phyloP scores from a whole-genome alignment of 2,113 vertebrate genomes.

The Rana temporaria region DNA sequence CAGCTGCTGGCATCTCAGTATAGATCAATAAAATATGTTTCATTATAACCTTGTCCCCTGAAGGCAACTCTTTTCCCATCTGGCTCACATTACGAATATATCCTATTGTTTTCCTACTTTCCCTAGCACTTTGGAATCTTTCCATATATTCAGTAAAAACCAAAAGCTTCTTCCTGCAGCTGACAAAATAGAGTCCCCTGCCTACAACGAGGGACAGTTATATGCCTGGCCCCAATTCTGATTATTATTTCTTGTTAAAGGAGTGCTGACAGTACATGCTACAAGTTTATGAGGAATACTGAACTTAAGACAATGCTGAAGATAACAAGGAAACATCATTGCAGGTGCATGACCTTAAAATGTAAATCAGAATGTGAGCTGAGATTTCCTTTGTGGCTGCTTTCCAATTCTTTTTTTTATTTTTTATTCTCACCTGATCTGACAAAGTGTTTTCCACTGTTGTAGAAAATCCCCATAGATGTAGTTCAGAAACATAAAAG shows the following conservation, averaged over 20 bases:
- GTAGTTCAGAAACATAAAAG: neutral
- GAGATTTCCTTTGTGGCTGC: neutral
- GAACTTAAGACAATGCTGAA: slow-evolving; percentile 26
- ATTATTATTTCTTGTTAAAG: slow-evolving; percentile 18
- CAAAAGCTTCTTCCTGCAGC: slow-evolving; percentile 44
- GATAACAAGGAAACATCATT: slow-evolving; percentile 13
- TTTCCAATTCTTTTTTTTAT: slow-evolving; percentile 16
- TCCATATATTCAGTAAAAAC: slow-evolving; percentile 42
- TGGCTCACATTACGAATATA: slow-evolving; percentile 27
- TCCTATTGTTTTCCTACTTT: slow-evolving; percentile 29
- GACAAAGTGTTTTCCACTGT: slow-evolving; percentile 12
- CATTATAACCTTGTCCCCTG: slow-evolving; percentile 21
- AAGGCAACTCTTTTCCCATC: slow-evolving; percentile 44
- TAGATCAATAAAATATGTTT: slow-evolving; percentile 46
- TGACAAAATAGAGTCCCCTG: slow-evolving; percentile 42
- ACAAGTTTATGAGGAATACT: slow-evolving; percentile 30
- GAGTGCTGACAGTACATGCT: slow-evolving; percentile 19
- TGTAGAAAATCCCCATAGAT: neutral
- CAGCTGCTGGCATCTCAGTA: neutral
- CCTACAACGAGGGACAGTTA: slow-evolving; percentile 6
- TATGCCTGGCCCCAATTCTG: slow-evolving; percentile 26
- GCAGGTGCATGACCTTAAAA: slow-evolving; percentile 32
- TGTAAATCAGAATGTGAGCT: slow-evolving; percentile 22
- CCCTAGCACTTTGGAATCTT: slow-evolving; percentile 26
- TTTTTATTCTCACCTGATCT: neutral